A percentile compares a stretch with the other conserved stretches of the same genome.
Conservation (phyloP, 2,113 vertebrate species). For the Suricata suricatta region DNA sequence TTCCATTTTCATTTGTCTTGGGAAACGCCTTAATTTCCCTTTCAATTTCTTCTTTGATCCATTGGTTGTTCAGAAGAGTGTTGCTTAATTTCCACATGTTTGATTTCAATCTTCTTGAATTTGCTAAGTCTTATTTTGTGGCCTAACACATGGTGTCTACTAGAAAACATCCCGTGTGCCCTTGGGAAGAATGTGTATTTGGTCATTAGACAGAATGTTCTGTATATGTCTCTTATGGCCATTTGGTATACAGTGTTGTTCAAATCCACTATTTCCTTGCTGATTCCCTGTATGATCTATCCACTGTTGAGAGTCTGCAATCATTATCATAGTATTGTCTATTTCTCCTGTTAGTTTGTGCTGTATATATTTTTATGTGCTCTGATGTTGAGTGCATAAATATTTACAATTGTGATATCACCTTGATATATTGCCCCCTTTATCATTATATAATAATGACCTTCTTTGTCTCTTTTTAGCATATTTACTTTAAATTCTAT, state of each 20-base stretch:
- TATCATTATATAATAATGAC: background rate
- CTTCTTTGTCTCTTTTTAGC: background rate
- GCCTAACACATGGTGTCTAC: background rate
- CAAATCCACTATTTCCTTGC: background rate
- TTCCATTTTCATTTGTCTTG: background rate
- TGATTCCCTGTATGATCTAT: background rate
- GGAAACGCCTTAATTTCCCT: background rate
- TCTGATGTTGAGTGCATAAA: background rate
- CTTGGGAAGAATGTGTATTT: background rate
- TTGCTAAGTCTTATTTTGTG: background rate
- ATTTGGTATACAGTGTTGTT: background rate
- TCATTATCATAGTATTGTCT: background rate
- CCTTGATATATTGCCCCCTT: background rate
- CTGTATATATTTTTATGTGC: background rate
- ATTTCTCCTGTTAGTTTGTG: background rate
- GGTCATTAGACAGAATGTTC: background rate
- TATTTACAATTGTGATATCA: background rate
- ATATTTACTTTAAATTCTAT: background rate
- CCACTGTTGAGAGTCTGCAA: background rate
- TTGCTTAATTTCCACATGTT: background rate
- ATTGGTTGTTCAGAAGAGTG: background rate
- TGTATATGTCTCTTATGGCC: background rate
- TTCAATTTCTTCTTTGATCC: background rate
- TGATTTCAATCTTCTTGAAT: background rate
- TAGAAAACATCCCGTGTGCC: background rate